These are phyloP conservation scores for Larimichthys crocea DNA, from an alignment of 2,113 vertebrate species.

Conservation along the genomic window DNA sequence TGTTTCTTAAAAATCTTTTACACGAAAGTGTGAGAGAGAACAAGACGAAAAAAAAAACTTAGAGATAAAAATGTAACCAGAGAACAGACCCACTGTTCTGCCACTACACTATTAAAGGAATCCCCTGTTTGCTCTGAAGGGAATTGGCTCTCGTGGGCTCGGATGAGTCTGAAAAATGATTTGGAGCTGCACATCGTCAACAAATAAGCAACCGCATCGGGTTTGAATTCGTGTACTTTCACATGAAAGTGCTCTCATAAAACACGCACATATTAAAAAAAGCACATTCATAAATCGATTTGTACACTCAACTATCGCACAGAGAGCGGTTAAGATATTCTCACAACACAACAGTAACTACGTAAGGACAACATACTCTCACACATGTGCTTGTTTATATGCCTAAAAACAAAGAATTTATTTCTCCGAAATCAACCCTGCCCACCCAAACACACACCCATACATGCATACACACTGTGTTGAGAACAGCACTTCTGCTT, in stretches of 20 bases:
- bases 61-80: background rate
- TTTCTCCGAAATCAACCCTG: constrained; percentile 10
- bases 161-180: background rate
- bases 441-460: constrained; percentile 31
- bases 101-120: background rate
- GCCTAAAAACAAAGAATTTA: constrained; percentile 43
- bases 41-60: background rate
- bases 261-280: background rate
- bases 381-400: constrained; percentile 23
- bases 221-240: background rate
- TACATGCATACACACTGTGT: background rate
- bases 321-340: background rate
- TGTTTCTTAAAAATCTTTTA: constrained; percentile 25
- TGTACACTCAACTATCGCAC: constrained; percentile 2
- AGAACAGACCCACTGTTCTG: background rate
- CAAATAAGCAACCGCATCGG: background rate
- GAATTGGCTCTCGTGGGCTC: background rate
- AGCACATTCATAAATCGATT: background rate
- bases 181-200: background rate
- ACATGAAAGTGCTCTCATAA: background rate
- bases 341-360: constrained; percentile 18
- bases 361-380: constrained; percentile 16
- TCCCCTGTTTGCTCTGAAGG: background rate
- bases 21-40: background rate
- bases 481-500: constrained; percentile 32